Evolutionary conservation across 2,888 invertebrate genomes (phyloP), one percentile per base, ranked within the genome.

Genomic region (Dimorphilus gyrociliatus): DNA sequence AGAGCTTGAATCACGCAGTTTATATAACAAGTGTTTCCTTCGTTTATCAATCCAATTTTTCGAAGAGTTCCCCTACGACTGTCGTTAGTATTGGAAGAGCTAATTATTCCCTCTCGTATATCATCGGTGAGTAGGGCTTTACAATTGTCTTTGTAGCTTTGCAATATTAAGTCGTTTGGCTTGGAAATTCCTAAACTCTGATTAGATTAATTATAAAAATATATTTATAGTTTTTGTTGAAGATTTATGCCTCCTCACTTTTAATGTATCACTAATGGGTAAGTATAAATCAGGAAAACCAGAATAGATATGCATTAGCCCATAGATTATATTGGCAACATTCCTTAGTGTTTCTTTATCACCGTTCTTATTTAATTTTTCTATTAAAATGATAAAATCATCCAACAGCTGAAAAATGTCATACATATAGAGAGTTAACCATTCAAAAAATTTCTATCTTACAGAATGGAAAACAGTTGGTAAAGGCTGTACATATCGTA

Each of bases 21-120:
- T 77, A 82, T 78, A 48, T 81, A 84, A 57, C 84, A 84, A 0
- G 82, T 82, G 50, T 82, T 84, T 17, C 82, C 81, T 23, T 81
- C 67, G 65, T 84, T 84, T 23, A 73, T 70, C 15, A 84, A 68
- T 2, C 82, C 82, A 3, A 78, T 76, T 37, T 64, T 75, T 71
- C 56, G 55, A n/a, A n/a, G n/a, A n/a, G n/a, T n/a, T n/a, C n/a
- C n/a, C n/a, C n/a, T n/a, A n/a, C n/a, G n/a, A n/a, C n/a, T n/a
- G n/a, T n/a, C n/a, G n/a, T n/a, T n/a, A n/a, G n/a, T n/a, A n/a
- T n/a, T n/a, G n/a, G n/a, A n/a, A n/a, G n/a, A n/a, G n/a, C n/a
- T n/a, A n/a, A n/a, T n/a, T n/a, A n/a, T n/a, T n/a, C n/a, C n/a
- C n/a, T n/a, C n/a, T n/a, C n/a, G n/a, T n/a, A n/a, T n/a, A n/a